A percentile compares a stretch with the other conserved stretches of the same genome.
These are phyloP conservation scores for Bedellia somnulentella DNA, from an alignment of 2,888 invertebrate genomes.

Conservation along the genomic window DNA sequence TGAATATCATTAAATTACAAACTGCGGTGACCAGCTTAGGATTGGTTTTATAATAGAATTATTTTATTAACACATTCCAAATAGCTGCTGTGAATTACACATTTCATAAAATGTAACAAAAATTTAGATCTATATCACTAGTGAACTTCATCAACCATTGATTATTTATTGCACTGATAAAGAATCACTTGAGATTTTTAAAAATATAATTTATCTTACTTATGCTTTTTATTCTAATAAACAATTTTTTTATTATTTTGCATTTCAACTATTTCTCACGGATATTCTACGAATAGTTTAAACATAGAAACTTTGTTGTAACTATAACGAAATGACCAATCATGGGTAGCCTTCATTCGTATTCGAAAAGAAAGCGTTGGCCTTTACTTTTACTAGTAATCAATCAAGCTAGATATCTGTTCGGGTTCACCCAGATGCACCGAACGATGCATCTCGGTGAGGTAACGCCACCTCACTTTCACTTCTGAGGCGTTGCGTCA, in stretches of 20 bases:
- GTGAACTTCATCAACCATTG: too few relatives aligned
- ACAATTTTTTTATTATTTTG: too few relatives aligned
- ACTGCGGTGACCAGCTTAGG: background rate
- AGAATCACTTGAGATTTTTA: too few relatives aligned
- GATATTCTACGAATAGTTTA: background rate
- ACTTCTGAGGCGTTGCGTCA: slow-evolving; percentile 36
- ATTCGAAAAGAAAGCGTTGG: background rate
- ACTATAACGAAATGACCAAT: background rate
- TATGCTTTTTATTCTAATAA: too few relatives aligned
- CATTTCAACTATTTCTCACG: too few relatives aligned
- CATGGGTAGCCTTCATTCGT: background rate
- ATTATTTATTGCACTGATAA: too few relatives aligned
- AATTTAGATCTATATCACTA: background rate
- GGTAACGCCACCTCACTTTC: slow-evolving; percentile 44
- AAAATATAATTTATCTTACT: too few relatives aligned
- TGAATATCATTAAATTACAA: slow-evolving; percentile 16
- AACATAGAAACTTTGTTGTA: background rate
- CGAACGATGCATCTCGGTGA: slow-evolving; percentile 41
- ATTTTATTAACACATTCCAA: background rate
- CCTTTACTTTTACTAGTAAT: background rate
- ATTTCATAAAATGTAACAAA: background rate
- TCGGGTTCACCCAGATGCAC: slow-evolving; percentile 35
- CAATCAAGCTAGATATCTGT: background rate
- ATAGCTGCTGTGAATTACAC: background rate
- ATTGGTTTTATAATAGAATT: background rate